Base-by-base conservation (phyloP, 2,113 vertebrate species). In the Gobiocypris rarus region DNA sequence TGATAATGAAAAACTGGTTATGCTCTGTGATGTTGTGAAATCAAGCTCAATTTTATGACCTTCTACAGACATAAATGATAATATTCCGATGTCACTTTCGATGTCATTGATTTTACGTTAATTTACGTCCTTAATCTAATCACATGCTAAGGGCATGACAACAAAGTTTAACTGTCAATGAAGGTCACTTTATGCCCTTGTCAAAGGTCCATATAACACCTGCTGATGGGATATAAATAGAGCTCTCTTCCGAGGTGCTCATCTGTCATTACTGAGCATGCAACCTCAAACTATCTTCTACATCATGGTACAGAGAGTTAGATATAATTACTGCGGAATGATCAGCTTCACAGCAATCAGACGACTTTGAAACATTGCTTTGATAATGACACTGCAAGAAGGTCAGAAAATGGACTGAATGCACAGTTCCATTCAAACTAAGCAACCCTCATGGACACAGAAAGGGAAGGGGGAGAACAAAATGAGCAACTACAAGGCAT, bases 221-320 rank as follows among this genome's bases (percentile, higher is more conserved):
- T 54, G 65, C 24, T 81, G 48, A 65, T 31, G 5, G 31, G 48
- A 48, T 81, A 81, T 54, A 70, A 54, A 50, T 70, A 70, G 19
- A 54, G 58, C n/a, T 38, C 28, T 4, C 50, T 77, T 77, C 19
- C 28, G 0, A 52, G 56, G 17, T 5, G 28, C 22, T 54, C 63
- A 56, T 54, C 45, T 54, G 26, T 67, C 79, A 70, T 38, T 15
- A 11, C 79, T 7, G 61, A 54, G 17, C 45, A 67, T 11, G 61
- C 19, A 69, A 81, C 11, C 63, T 48, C 24, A 34, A 52, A 15
- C 34, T n/a, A 26, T 61, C 61, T 50, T 17, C 22, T 26, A 24
- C 22, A 7, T 52, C 24, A 31, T 31, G 31, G 31, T 11, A 38
- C 9, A 26, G 17, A 59, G 41, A 34, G 24, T 31, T 50, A 67